Evolutionary conservation across 2,797 vertebrate species (phyloP), one percentile per base, ranked within the genome.

Genomic region (Craterocephalus amniculus): DNA sequence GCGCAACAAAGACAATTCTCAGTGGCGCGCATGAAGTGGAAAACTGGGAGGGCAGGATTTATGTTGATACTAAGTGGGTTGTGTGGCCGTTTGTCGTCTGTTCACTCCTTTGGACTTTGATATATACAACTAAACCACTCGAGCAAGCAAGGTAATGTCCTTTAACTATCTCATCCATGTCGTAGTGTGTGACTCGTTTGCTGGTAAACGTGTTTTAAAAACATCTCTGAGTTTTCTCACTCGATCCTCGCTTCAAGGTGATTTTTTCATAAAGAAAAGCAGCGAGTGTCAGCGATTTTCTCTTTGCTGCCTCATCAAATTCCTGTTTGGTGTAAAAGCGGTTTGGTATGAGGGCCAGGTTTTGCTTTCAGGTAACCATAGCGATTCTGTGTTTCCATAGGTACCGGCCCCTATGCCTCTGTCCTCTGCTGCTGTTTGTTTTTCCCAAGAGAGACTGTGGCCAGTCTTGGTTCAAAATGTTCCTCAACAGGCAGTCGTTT

Each of bases 361-460:
- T 83, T 82, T 71, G 51, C 83, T 78, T 77, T 58, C 69, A 51
- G 63, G 89, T 91, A 85, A 81, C 91, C 88, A 90, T 85, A 82
- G 72, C 67, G 70, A 84, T 84, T 1, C 16, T 7, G 11, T 52
- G 88, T 91, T 86, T 86, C 86, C 87, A 83, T 87, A 86, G 89
- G 78, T 52, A 86, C 72, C 67, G n/a, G 48, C 80, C 74, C 60
- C 52, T 71, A 67, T 86, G 72, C 51, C 60, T 62, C 57, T 20
- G 32, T 86, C 78, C 69, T 58, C 74, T 34, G 18, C 38, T 22
- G 62, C 63, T 90, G 89, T 93, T 93, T 93, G 88, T 81, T 85
- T 92, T 93, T 92, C 92, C 91, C 91, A 93, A 72, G 74, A 84
- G 24, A 16, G 74, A 86, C 81, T 74, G 63, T 22, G 35, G 67